These are phyloP conservation scores for Plecturocebus donacophilus DNA, from an alignment of 2,113 vertebrate species.

Conservation along the genomic window DNA sequence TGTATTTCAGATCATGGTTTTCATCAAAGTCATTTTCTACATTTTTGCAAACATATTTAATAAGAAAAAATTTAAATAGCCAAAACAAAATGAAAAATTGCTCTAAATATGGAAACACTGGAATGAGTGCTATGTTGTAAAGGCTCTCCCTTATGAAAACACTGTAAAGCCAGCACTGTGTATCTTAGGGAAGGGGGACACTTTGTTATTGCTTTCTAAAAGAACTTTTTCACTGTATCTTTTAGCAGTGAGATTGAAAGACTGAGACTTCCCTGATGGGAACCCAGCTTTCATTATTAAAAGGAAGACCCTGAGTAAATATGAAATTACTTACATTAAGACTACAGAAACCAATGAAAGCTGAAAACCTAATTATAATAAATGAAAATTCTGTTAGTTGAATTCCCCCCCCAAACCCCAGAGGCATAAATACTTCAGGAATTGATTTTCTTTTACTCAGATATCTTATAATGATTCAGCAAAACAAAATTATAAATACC, in stretches of 20 bases:
- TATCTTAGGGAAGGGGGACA: background rate
- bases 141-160: slow-evolving; percentile 47
- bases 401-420: background rate
- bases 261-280: slow-evolving; percentile 42
- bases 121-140: slow-evolving; percentile 50
- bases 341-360: background rate
- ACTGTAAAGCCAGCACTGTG: background rate
- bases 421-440: slow-evolving; percentile 60
- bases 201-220: slow-evolving; percentile 31
- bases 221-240: background rate
- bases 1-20: slow-evolving; percentile 16
- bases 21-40: slow-evolving; percentile 50
- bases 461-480: slow-evolving; percentile 58
- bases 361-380: slow-evolving; percentile 22
- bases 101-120: slow-evolving; percentile 55
- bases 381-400: slow-evolving; percentile 50
- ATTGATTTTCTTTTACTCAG: slow-evolving; percentile 63
- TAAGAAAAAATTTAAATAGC: slow-evolving; percentile 46
- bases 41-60: slow-evolving; percentile 60
- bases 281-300: slow-evolving; percentile 33
- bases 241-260: slow-evolving; percentile 23
- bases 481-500: slow-evolving; percentile 47
- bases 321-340: background rate
- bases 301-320: slow-evolving; percentile 48
- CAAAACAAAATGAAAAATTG: slow-evolving; percentile 51